Evolutionary conservation across 2,888 invertebrate genomes (phyloP), one percentile per base, ranked within the genome.

Genomic region (Dryobotodes eremita): DNA sequence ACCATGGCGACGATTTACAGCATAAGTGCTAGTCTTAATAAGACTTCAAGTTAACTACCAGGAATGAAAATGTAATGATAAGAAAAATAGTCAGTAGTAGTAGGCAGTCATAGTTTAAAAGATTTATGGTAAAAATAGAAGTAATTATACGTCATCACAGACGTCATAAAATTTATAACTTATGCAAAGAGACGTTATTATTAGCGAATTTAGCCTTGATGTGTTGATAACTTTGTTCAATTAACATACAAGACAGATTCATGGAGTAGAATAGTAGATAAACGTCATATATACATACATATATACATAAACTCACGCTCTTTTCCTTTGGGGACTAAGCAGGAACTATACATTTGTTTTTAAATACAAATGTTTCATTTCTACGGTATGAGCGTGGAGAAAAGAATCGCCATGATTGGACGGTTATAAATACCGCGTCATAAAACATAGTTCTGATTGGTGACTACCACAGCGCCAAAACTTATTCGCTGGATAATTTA

Each of bases 201-300:
- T 65, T 17, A 61, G 15, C 0, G 3, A 53, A 13, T 46, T n/a
- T 68, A 26, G 0, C 79, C 55, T 75, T 75, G 59, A 26, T 61
- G 48, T 61, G 36, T 57, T 42, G 50, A 57, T 65, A 64, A 64
- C n/a, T 42, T 48, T 23, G 15, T 65, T 66, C 2, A 53, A n/a
- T 66, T 79, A 72, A 53, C 74, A 82, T 66, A 53, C 17, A 57
- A 50, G 15, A 26, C 36, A 61, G 2, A 11, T 15, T n/a, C 31
- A 42, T 20, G 23, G 5, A 23, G 15, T 23, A 50, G 2, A 68
- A 31, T 50, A 75, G 20, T 8, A 53, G n/a, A 53, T 42, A 13
- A 2, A 26, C 5, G 20, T 42, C 48, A 57, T 50, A n/a, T 26
- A 31, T 17, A 42, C 31, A n/a, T n/a, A 36, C 11, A 55, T n/a